phyloP scores from a whole-genome alignment of 2,113 vertebrate species.

The Oreotrochilus melanogaster region DNA sequence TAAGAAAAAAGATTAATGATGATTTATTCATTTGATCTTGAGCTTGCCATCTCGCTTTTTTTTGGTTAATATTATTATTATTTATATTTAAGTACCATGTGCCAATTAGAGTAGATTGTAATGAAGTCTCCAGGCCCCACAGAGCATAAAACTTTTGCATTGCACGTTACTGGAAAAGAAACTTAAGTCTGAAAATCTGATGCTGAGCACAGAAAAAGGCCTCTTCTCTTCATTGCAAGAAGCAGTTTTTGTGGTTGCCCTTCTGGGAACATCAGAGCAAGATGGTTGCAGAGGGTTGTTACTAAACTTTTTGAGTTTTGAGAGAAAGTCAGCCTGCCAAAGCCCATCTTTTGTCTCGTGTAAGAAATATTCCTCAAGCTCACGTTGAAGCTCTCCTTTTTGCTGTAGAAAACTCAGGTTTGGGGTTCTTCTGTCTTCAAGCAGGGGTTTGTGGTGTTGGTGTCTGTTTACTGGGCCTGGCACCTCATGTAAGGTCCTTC shows the following conservation, averaged over 20 bases:
- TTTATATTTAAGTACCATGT: constrained; percentile 2
- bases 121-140: neutral
- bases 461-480: neutral
- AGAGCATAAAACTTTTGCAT: neutral
- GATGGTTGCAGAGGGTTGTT: neutral
- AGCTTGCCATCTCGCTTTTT: neutral
- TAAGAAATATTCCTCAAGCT: neutral
- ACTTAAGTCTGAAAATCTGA: neutral
- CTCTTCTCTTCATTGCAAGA: neutral
- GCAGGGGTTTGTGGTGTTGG: too few species aligned
- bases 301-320: neutral
- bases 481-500: too few species aligned
- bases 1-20: constrained; percentile 50
- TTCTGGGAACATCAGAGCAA: neutral
- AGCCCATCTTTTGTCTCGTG: neutral
- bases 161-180: neutral
- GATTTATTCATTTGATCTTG: constrained; percentile 25
- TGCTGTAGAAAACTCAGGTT: neutral
- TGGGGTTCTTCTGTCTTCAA: neutral
- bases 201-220: neutral
- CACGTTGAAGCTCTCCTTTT: neutral
- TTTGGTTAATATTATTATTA: constrained; percentile 28
- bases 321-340: neutral
- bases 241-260: neutral
- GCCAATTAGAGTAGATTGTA: constrained; percentile 4